A percentile compares a stretch with the other conserved stretches of the same genome.
These are phyloP conservation scores for Mobula birostris DNA, from an alignment of 2,113 vertebrate genomes.

Conservation along the genomic window DNA sequence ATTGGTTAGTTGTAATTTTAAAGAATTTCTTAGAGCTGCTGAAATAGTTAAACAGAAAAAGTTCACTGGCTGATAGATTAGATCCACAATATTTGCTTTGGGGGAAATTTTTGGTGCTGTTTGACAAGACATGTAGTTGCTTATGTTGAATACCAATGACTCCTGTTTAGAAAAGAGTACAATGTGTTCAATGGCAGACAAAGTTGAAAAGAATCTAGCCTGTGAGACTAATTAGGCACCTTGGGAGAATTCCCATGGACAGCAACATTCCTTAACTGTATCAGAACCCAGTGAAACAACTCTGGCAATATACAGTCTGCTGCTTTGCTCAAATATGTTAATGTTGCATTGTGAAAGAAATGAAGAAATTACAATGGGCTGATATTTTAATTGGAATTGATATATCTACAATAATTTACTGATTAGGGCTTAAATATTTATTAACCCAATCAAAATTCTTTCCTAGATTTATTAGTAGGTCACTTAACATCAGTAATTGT, in stretches of 20 bases:
- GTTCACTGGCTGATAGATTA: not conserved
- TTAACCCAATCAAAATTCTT: not conserved
- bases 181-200: conserved; percentile 4
- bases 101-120: not conserved
- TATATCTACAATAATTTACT: not conserved
- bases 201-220: not conserved
- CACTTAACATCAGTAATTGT: no score
- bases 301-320: not conserved
- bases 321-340: not conserved
- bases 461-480: not conserved
- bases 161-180: not conserved
- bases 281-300: not conserved
- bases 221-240: not conserved
- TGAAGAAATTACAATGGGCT: not conserved
- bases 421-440: not conserved
- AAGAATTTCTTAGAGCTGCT: not conserved
- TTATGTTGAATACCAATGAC: conserved; percentile 14
- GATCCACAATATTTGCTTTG: not conserved
- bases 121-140: conserved; percentile 8
- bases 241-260: not conserved
- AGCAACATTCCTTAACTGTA: not conserved
- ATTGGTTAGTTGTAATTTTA: not conserved
- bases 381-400: not conserved
- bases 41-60: not conserved
- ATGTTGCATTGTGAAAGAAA: not conserved